A percentile compares a stretch with the other conserved stretches of the same genome.
These are phyloP conservation scores for Tortrix viridana DNA, from an alignment of 2,888 invertebrate genomes.

Conservation along the genomic window DNA sequence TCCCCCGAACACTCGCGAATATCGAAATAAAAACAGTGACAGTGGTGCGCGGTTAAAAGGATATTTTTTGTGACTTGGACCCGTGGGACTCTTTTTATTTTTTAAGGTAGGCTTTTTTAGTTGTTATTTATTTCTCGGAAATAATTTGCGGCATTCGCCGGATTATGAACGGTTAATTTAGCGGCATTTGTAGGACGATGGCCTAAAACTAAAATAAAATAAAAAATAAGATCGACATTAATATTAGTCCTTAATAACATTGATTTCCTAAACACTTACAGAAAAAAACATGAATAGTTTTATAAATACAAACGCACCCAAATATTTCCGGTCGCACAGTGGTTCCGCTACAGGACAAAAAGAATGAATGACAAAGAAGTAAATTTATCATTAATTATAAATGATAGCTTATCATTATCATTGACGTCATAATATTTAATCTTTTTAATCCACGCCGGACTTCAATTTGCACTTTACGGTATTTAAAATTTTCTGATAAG, in stretches of 20 bases:
- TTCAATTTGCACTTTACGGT: constrained; percentile 17
- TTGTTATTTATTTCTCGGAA: constrained; percentile 34
- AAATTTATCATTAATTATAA: constrained; percentile 11
- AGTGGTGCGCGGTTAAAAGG: constrained; percentile 64
- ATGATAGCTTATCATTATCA: constrained; percentile 18
- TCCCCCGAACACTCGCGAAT: constrained; percentile 48
- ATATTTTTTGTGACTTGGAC: constrained; percentile 63
- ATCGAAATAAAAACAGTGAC: constrained; percentile 40
- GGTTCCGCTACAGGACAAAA: constrained; percentile 35
- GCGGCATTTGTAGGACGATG: too few species aligned
- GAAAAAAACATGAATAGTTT: too few species aligned
- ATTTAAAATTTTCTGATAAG: constrained; percentile 21
- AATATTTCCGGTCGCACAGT: constrained; percentile 25
- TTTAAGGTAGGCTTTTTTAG: constrained; percentile 55
- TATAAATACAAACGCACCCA: not conserved
- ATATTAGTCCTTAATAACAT: too few species aligned
- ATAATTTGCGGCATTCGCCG: constrained; percentile 25
- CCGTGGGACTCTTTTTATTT: constrained; percentile 55
- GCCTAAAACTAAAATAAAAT: too few species aligned
- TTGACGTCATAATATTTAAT: constrained; percentile 30
- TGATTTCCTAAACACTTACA: too few species aligned
- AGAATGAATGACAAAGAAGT: constrained; percentile 13
- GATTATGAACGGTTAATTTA: not conserved
- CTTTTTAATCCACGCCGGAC: constrained; percentile 18
- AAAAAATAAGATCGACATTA: too few species aligned